A percentile compares a stretch with the other conserved stretches of the same genome.
phyloP scores from a whole-genome alignment of 2,888 invertebrate genomes.

The Leucophenga maculata region DNA sequence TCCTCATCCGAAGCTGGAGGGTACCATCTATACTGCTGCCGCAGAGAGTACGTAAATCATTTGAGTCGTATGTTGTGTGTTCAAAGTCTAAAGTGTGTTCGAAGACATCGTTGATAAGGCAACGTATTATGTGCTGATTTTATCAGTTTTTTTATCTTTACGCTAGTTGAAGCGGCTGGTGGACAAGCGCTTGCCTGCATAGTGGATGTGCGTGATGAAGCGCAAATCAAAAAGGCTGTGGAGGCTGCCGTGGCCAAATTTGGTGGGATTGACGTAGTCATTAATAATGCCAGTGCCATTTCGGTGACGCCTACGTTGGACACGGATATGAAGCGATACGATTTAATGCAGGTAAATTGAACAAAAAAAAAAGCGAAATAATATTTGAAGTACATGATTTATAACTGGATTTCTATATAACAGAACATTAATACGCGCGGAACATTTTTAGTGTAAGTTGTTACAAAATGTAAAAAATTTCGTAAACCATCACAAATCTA shows the following conservation, averaged over 20 bases:
- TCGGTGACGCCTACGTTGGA: slow-evolving; percentile 84
- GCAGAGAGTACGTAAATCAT: slow-evolving; percentile 78
- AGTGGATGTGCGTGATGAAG: slow-evolving; percentile 87
- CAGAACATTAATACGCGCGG: slow-evolving; percentile 93
- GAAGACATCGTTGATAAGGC: neutral
- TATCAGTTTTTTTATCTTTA: neutral
- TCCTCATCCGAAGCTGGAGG: slow-evolving; percentile 77
- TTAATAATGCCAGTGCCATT: slow-evolving; percentile 98
- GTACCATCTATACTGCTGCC: slow-evolving; percentile 88
- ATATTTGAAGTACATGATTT: too few species aligned
- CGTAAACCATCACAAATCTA: too few species aligned
- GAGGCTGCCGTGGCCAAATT: slow-evolving; percentile 82
- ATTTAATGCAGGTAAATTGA: slow-evolving; percentile 99
- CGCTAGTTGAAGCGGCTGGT: slow-evolving; percentile 83
- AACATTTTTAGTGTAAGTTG: slow-evolving; percentile 90
- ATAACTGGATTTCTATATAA: too few species aligned
- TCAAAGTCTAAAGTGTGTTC: neutral
- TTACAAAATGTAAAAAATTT: neutral
- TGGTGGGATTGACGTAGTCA: slow-evolving; percentile 93
- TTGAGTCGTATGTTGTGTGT: slow-evolving; percentile 23
- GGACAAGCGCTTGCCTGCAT: slow-evolving; percentile 85
- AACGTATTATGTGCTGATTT: neutral
- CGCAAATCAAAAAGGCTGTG: slow-evolving; percentile 78
- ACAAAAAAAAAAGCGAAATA: too few species aligned
- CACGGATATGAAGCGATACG: slow-evolving; percentile 96